phyloP scores from a whole-genome alignment of 2,888 invertebrate species.

The Suillia variegata region DNA sequence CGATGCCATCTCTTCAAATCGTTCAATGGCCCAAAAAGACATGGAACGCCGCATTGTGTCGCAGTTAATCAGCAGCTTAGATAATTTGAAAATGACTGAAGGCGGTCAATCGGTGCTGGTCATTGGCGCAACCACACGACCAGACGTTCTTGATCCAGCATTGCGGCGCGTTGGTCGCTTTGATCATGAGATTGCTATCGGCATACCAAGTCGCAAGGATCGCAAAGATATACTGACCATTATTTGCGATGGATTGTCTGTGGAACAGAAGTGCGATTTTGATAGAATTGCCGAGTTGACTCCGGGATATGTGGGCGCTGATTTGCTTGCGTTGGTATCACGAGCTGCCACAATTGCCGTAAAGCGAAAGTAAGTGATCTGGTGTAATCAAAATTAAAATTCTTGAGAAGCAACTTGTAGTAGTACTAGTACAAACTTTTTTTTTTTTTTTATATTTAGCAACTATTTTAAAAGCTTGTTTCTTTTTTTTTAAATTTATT shows the following conservation, averaged over 20 bases:
- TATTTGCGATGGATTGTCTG: conserved; percentile 72
- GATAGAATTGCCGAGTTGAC: conserved; percentile 79
- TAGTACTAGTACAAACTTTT: not conserved
- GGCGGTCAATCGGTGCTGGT: conserved; percentile 67
- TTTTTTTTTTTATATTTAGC: not conserved
- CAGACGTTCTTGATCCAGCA: conserved; percentile 91
- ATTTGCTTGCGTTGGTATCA: conserved; percentile 82
- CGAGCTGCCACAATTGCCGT: conserved; percentile 90
- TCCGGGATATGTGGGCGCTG: conserved; percentile 96
- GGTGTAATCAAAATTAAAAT: conserved; percentile 37
- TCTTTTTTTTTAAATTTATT: conserved; percentile 1
- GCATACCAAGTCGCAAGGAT: conserved; percentile 87
- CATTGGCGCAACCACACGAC: conserved; percentile 94
- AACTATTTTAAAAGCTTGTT: not conserved
- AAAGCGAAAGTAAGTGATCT: conserved; percentile 65
- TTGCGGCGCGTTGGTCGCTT: conserved; percentile 90
- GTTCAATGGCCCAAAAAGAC: conserved; percentile 88
- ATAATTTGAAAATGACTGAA: conserved; percentile 65
- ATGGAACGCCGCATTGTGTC: conserved; percentile 97
- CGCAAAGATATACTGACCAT: conserved; percentile 78
- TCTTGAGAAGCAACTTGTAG: not conserved
- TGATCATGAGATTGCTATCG: conserved; percentile 90
- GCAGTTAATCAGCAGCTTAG: conserved; percentile 87
- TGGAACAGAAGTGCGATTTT: conserved; percentile 75
- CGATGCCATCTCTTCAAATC: conserved; percentile 91